Base-by-base conservation (phyloP, 1,140 invertebrate species). In the Hetaerina americana region DNA sequence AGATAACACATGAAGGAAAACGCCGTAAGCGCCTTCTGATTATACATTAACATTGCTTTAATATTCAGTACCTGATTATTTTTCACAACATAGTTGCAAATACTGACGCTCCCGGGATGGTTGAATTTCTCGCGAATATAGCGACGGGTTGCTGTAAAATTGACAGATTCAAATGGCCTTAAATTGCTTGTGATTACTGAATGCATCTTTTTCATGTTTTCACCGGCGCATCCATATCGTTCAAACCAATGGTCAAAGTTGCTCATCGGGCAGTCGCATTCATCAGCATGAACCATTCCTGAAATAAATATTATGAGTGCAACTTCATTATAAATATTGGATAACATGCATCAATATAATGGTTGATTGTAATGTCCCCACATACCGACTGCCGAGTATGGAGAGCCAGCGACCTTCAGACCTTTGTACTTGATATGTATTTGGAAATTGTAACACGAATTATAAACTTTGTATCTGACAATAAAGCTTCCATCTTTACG, bases 11-110 rank as follows among this genome's bases (percentile, higher is more conserved):
- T n/a, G n/a, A n/a, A n/a, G n/a, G n/a, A n/a, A n/a, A n/a, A n/a
- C n/a, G n/a, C n/a, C n/a, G n/a, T n/a, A n/a, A n/a, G n/a, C n/a
- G n/a, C n/a, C n/a, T n/a, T n/a, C n/a, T n/a, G n/a, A n/a, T n/a
- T n/a, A n/a, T n/a, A n/a, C n/a, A n/a, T n/a, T n/a, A n/a, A n/a
- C n/a, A n/a, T n/a, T n/a, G n/a, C n/a, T n/a, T n/a, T n/a, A n/a
- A n/a, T n/a, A n/a, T n/a, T n/a, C n/a, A n/a, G n/a, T 79, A 91
- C 89, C 80, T 90, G 80, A 81, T 97, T 97, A 76, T 90, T 80
- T 79, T 93, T 91, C 0, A 98, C 83, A 28, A 90, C 87, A 84
- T 97, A 98, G 80, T 96, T 92, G 79, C 95, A 96, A 75, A 97
- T 85, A 78, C 94, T 96, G 74, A 92, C 87, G 72, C 89, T 88